Conservation (phyloP, 2,888 invertebrate genomes). For the Cacoxenus indagator region DNA sequence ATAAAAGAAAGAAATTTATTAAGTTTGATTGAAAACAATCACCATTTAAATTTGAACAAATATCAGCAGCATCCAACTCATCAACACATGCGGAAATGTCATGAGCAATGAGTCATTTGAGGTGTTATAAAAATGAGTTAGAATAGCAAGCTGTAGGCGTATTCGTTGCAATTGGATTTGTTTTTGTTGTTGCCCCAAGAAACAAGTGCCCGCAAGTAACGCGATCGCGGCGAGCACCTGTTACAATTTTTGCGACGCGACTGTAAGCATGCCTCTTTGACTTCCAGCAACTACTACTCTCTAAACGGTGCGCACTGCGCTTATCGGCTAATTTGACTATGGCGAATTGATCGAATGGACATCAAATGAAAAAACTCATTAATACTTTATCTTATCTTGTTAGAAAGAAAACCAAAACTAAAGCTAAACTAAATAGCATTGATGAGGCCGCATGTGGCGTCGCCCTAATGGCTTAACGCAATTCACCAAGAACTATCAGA, state of each 20-base stretch:
- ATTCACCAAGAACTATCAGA: too few species aligned
- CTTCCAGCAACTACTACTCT: not conserved
- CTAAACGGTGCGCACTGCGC: conserved; percentile 20
- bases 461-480: not conserved
- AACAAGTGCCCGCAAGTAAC: too few species aligned
- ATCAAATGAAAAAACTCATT: conserved; percentile 19
- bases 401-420: too few species aligned
- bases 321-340: conserved; percentile 53
- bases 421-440: not conserved
- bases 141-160: not conserved
- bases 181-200: not conserved
- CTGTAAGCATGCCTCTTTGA: not conserved
- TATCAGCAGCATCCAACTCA: conserved; percentile 29
- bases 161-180: not conserved
- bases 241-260: not conserved
- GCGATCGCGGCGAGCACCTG: too few species aligned
- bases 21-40: not conserved
- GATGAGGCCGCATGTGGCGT: not conserved
- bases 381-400: conserved; percentile 26
- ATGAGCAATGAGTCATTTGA: not conserved
- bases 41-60: too few species aligned
- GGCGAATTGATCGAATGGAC: conserved; percentile 26
- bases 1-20: not conserved
- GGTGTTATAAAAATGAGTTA: not conserved
- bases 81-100: conserved; percentile 1